Percentiles rank a stretch among this genome's conserved stretches.
Evolutionary conservation across 1,140 invertebrate species (phyloP).

Genomic region (Stratiolaelaps scimitus): DNA sequence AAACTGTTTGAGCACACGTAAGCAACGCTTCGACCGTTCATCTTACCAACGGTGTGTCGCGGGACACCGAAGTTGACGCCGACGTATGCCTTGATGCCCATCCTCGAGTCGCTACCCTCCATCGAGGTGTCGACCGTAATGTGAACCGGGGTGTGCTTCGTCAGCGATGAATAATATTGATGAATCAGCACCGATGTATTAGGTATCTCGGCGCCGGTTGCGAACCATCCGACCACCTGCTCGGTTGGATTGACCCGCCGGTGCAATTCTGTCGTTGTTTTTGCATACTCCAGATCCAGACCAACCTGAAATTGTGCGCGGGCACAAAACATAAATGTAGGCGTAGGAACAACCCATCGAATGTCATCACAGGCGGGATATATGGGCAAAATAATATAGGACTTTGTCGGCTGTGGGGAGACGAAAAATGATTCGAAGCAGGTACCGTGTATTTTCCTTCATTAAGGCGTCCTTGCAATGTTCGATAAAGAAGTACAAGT

Average conservation of each 20-base stretch:
- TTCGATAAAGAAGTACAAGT: no score
- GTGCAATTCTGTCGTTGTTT: slow-evolving; percentile 83
- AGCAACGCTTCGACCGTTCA: no score
- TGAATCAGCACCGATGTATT: slow-evolving; percentile 91
- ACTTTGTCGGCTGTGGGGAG: no score
- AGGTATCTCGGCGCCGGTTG: slow-evolving; percentile 84
- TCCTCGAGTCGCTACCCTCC: slow-evolving; percentile 49
- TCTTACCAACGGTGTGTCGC: not conserved
- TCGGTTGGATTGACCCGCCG: slow-evolving; percentile 74
- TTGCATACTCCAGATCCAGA: slow-evolving; percentile 82
- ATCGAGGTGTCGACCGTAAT: slow-evolving; percentile 77
- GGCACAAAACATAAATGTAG: no score
- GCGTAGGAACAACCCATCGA: no score
- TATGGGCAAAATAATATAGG: no score
- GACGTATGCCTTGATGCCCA: slow-evolving; percentile 77
- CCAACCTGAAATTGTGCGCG: slow-evolving; percentile 49
- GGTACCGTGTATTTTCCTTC: no score
- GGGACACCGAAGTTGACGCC: slow-evolving; percentile 19
- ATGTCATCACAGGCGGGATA: no score
- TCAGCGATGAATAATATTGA: slow-evolving; percentile 60
- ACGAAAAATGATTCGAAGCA: no score
- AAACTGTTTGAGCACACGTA: no score
- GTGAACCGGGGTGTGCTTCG: slow-evolving; percentile 61
- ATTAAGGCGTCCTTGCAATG: no score
- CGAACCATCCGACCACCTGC: slow-evolving; percentile 88